Percentiles rank a stretch among this genome's conserved stretches.
Evolutionary conservation across 2,888 invertebrate genomes (phyloP).

Genomic region (Oligia latruncula): DNA sequence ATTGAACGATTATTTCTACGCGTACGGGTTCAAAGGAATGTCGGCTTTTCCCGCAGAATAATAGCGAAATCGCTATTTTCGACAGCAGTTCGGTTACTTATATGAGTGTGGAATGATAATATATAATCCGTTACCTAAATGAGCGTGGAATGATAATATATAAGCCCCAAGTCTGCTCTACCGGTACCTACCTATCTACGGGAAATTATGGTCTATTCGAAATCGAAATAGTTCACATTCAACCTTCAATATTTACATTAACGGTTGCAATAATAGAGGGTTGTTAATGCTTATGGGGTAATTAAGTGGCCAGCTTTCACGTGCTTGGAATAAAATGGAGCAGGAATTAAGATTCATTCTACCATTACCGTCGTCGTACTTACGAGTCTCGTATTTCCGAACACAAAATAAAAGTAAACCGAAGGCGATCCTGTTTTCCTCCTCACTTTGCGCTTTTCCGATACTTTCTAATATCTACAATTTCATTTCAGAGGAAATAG

Average conservation of each 20-base stretch:
- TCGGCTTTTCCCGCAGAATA: not conserved
- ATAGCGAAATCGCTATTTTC: constrained; percentile 3
- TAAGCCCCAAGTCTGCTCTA: constrained; percentile 22
- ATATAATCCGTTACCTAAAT: not conserved
- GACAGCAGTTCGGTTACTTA: constrained; percentile 23
- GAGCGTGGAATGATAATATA: not conserved
- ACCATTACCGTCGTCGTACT: constrained; percentile 18
- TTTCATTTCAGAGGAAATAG: constrained; percentile 32
- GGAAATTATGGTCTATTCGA: constrained; percentile 11
- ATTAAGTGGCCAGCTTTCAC: constrained; percentile 39
- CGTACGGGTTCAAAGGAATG: constrained; percentile 19
- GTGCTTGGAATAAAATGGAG: constrained; percentile 32
- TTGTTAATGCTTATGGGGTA: constrained; percentile 16
- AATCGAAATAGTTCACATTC: constrained; percentile 16
- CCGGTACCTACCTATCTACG: not conserved
- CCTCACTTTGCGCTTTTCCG: constrained; percentile 47
- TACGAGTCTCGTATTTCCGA: constrained; percentile 17
- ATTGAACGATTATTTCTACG: not conserved
- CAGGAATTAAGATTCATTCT: constrained; percentile 42
- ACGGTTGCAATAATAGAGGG: constrained; percentile 22
- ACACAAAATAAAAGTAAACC: constrained; percentile 37
- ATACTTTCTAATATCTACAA: constrained; percentile 47
- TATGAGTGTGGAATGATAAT: not conserved
- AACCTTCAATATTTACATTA: constrained; percentile 44
- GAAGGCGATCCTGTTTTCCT: constrained; percentile 31